Evolutionary conservation across 2,888 invertebrate genomes (phyloP).

Genomic region (Drosophila nr. perissopoda): DNA sequence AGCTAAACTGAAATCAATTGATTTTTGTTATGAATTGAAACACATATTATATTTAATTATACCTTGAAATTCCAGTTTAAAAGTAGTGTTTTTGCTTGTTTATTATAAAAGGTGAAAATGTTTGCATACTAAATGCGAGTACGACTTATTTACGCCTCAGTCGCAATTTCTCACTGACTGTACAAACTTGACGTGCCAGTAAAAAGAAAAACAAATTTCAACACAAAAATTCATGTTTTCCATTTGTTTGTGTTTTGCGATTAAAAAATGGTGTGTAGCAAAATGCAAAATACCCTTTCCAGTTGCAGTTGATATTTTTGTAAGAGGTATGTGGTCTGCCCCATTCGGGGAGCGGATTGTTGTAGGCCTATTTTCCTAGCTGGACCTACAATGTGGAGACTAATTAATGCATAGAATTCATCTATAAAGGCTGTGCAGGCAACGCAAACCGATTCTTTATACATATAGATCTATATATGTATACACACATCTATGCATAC

Average conservation of each 20-base stretch:
- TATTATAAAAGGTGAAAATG: too few species aligned
- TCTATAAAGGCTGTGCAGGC: constrained; percentile 58
- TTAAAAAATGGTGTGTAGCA: constrained; percentile 34
- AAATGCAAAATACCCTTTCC: not conserved
- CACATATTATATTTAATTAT: not conserved
- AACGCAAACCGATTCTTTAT: constrained; percentile 51
- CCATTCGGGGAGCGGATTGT: constrained; percentile 37
- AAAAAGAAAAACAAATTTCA: not conserved
- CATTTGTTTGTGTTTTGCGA: constrained; percentile 18
- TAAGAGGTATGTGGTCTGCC: constrained; percentile 44
- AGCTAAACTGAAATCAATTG: not conserved
- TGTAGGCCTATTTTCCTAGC: not conserved
- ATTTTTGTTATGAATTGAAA: too few species aligned
- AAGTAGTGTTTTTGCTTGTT: not conserved
- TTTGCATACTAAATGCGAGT: not conserved
- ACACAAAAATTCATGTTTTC: constrained; percentile 33
- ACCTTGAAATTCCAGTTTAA: not conserved
- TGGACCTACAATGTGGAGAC: not conserved
- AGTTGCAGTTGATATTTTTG: not conserved
- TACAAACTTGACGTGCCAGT: not conserved
- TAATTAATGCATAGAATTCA: constrained; percentile 24
- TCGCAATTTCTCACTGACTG: constrained; percentile 1
- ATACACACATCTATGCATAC: too few species aligned
- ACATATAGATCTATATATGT: too few species aligned
- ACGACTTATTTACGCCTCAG: not conserved